phyloP scores from a whole-genome alignment of 53 echinoderm and acorn worm genomes.

The Stichopus horrens region DNA sequence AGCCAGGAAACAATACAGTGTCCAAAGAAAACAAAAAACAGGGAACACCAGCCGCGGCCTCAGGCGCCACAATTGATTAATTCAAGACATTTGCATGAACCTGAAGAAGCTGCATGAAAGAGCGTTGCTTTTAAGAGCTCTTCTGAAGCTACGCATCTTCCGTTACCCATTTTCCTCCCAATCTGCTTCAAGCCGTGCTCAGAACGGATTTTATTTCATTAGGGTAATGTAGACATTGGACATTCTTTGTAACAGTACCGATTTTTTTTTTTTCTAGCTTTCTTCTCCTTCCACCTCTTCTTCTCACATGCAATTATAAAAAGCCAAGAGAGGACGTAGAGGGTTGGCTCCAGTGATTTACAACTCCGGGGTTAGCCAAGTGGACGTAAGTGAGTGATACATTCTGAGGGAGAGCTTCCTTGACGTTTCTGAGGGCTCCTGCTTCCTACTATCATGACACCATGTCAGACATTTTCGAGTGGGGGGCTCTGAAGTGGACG shows the following conservation, averaged over 20 bases:
- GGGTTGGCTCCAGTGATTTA: constrained; percentile 31
- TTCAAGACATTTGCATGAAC: constrained; percentile 45
- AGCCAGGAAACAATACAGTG: constrained; percentile 35
- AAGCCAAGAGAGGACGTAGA: background rate
- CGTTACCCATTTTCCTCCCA: constrained; percentile 36
- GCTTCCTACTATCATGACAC: constrained; percentile 8
- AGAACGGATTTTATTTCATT: constrained; percentile 42
- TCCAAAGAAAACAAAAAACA: constrained; percentile 30
- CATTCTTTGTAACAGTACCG: constrained; percentile 42
- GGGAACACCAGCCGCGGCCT: constrained; percentile 5
- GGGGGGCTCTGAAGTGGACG: constrained; percentile 8
- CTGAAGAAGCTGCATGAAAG: constrained; percentile 17
- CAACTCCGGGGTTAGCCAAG: constrained; percentile 14
- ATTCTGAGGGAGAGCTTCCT: constrained; percentile 19
- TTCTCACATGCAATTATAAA: constrained; percentile 36
- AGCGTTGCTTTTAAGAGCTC: constrained; percentile 38
- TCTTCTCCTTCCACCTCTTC: background rate
- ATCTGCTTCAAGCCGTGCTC: constrained; percentile 41
- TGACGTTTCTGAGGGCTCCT: constrained; percentile 16
- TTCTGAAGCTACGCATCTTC: constrained; percentile 43
- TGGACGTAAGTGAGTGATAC: constrained; percentile 26
- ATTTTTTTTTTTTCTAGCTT: background rate
- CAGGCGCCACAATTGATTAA: constrained; percentile 44
- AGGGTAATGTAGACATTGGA: constrained; percentile 41
- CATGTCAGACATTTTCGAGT: constrained; percentile 32